Percentiles rank a stretch among this genome's conserved stretches.
These are phyloP conservation scores for Lysandra bellargus DNA, from an alignment of 2,888 invertebrate species.

Conservation along the genomic window DNA sequence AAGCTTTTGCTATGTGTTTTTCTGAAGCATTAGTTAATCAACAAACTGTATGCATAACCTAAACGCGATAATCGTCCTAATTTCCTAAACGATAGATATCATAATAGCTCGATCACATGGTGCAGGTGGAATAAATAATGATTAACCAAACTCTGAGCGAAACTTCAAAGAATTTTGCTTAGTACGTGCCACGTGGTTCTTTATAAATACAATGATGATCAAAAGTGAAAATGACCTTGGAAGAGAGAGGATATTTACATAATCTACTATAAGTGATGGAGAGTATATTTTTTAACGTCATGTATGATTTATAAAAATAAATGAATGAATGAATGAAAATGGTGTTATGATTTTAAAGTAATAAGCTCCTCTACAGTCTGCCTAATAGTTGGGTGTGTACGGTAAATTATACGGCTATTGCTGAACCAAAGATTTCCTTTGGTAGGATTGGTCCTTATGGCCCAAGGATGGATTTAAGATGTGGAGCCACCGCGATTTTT, in stretches of 20 bases:
- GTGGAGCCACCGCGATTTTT: too few relatives aligned
- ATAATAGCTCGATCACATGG: conserved; percentile 10
- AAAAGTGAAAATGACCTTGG: conserved; percentile 4
- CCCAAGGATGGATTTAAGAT: too few relatives aligned
- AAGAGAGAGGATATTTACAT: not conserved
- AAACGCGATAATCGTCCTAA: conserved; percentile 34
- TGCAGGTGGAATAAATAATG: conserved; percentile 39
- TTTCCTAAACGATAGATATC: not conserved
- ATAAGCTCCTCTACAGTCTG: too few relatives aligned
- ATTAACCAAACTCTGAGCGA: conserved; percentile 35
- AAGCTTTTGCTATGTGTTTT: conserved; percentile 33
- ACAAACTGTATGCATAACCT: conserved; percentile 31
- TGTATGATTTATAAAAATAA: too few relatives aligned
- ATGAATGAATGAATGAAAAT: too few relatives aligned
- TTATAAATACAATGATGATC: not conserved
- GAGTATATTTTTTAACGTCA: too few relatives aligned
- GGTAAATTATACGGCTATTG: too few relatives aligned
- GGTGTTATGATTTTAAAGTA: too few relatives aligned
- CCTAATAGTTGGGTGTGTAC: too few relatives aligned
- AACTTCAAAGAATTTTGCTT: conserved; percentile 38
- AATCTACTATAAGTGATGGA: too few relatives aligned
- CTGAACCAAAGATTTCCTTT: too few relatives aligned
- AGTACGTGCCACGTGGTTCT: conserved; percentile 33
- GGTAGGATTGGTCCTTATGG: too few relatives aligned
- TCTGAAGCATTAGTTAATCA: conserved; percentile 37